phyloP scores from a whole-genome alignment of 1,140 invertebrate species.

The Habropoda laboriosa region DNA sequence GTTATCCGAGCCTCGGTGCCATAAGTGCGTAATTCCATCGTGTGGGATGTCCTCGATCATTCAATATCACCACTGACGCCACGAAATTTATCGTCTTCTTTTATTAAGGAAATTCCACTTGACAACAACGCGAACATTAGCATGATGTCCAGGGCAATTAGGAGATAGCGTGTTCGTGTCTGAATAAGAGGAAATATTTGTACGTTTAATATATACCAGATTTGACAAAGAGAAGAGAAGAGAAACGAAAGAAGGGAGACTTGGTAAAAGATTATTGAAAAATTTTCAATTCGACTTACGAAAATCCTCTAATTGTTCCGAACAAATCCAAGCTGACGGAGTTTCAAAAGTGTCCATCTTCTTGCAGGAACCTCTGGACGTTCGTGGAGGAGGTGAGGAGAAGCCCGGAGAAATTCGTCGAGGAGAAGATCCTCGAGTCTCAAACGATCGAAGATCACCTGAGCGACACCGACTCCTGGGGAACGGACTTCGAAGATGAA shows the following conservation, averaged over 20 bases:
- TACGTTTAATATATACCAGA: too few species aligned
- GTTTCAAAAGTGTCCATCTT: background rate
- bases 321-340: too few species aligned
- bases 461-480: slow-evolving; percentile 76
- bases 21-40: slow-evolving; percentile 50
- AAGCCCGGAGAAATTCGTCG: slow-evolving; percentile 70
- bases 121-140: slow-evolving; percentile 10
- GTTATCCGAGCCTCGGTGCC: slow-evolving; percentile 33
- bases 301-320: too few species aligned
- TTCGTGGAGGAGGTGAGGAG: slow-evolving; percentile 76
- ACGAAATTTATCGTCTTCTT: slow-evolving; percentile 22
- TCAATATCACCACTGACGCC: slow-evolving; percentile 16
- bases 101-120: slow-evolving; percentile 41
- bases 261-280: background rate
- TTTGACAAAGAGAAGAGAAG: too few species aligned
- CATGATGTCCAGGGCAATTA: background rate
- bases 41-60: slow-evolving; percentile 45
- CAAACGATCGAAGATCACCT: slow-evolving; percentile 58
- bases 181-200: too few species aligned
- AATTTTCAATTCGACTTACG: background rate
- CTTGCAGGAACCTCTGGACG: slow-evolving; percentile 70
- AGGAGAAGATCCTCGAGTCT: slow-evolving; percentile 34
- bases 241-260: too few species aligned
- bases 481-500: slow-evolving; percentile 76
- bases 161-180: background rate